Conservation (phyloP, 1,140 invertebrate genomes). For the Wiebesia pumilae region DNA sequence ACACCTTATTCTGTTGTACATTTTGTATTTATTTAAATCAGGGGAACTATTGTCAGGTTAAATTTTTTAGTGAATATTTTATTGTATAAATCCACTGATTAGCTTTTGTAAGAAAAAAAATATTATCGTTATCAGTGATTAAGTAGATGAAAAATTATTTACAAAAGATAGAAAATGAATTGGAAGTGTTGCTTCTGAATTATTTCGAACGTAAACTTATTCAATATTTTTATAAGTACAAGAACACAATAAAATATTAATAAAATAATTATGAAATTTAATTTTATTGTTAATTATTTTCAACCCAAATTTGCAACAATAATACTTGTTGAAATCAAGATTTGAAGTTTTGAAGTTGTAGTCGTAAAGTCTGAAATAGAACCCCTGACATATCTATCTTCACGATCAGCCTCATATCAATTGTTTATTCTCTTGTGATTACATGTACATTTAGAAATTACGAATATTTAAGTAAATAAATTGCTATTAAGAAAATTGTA, state of each 20-base stretch:
- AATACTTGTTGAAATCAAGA: background rate
- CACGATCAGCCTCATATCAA: background rate
- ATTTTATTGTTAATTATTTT: slow-evolving; percentile 8
- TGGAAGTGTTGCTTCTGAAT: slow-evolving; percentile 49
- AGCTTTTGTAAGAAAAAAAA: slow-evolving; percentile 42
- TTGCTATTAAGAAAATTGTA: background rate
- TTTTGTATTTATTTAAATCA: slow-evolving; percentile 52
- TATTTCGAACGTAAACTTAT: slow-evolving; percentile 51
- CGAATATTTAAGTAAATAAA: background rate
- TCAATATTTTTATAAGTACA: slow-evolving; percentile 54
- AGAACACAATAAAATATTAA: slow-evolving; percentile 51
- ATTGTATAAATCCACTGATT: slow-evolving; percentile 35
- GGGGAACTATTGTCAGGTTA: slow-evolving; percentile 41
- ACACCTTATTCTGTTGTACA: slow-evolving; percentile 42
- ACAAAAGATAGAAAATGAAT: slow-evolving; percentile 44
- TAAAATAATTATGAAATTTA: slow-evolving; percentile 48
- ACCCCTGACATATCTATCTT: slow-evolving; percentile 15
- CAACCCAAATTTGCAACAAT: background rate
- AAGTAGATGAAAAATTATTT: slow-evolving; percentile 49
- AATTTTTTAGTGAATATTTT: slow-evolving; percentile 35
- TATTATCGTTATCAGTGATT: slow-evolving; percentile 38
- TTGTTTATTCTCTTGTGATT: slow-evolving; percentile 3
- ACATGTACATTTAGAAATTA: background rate
- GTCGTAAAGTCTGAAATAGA: slow-evolving; percentile 34
- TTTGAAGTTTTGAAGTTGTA: background rate